These are phyloP conservation scores for Gavia stellata DNA, from an alignment of 2,113 vertebrate species.

Conservation along the genomic window DNA sequence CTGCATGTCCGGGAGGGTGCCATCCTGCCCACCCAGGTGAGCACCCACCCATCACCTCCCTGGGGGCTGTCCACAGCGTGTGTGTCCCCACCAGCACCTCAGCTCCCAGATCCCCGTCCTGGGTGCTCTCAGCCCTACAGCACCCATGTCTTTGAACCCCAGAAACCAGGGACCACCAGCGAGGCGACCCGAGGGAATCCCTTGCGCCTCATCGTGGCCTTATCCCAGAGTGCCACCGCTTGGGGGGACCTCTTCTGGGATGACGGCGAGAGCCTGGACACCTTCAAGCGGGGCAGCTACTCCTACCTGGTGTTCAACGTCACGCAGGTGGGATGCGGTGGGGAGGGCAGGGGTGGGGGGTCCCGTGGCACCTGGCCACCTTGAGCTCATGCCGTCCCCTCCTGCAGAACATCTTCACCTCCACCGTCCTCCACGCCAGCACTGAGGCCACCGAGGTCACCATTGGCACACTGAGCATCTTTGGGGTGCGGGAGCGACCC, in stretches of 20 bases:
- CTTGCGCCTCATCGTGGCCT: slow-evolving; percentile 71
- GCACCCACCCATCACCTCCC: neutral
- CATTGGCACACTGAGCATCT: slow-evolving; percentile 73
- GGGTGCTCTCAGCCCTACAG: neutral
- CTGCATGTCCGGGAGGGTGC: slow-evolving; percentile 81
- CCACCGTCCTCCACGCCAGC: slow-evolving; percentile 72
- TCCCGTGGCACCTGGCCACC: neutral
- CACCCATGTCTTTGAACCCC: neutral
- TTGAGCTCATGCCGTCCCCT: neutral
- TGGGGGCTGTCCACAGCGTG: accelerated
- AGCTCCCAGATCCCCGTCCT: accelerated
- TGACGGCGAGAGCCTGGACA: slow-evolving; percentile 79
- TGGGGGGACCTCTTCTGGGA: slow-evolving; percentile 87
- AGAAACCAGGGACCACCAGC: slow-evolving; percentile 79
- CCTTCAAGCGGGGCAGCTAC: slow-evolving; percentile 75
- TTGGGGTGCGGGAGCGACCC: slow-evolving; percentile 75
- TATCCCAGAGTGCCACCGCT: slow-evolving; percentile 67
- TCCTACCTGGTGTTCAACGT: slow-evolving; percentile 78
- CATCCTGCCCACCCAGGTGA: slow-evolving; percentile 82
- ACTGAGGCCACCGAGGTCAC: slow-evolving; percentile 72
- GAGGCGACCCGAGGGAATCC: slow-evolving; percentile 76
- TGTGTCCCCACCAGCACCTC: neutral
- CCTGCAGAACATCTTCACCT: slow-evolving; percentile 78
- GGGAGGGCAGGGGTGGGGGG: neutral
- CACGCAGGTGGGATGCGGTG: slow-evolving; percentile 64